Conservation (phyloP, 2,113 vertebrate genomes). For the Lasiurus cinereus region DNA sequence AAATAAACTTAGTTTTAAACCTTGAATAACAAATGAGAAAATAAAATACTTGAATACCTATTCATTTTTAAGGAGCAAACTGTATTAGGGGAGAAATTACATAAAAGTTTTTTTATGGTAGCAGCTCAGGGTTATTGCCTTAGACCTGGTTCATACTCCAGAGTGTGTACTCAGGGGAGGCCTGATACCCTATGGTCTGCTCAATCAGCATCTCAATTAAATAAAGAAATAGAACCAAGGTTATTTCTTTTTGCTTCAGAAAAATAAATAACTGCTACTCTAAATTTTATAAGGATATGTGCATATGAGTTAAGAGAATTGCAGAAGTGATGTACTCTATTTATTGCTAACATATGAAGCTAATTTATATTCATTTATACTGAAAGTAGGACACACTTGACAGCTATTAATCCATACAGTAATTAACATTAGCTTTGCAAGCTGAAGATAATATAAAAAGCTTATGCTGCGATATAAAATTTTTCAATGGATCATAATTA, state of each 20-base stretch:
- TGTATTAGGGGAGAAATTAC: slow-evolving; percentile 25
- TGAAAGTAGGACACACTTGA: slow-evolving; percentile 77
- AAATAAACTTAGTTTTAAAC: slow-evolving; percentile 38
- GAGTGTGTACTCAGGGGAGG: neutral
- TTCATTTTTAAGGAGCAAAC: slow-evolving; percentile 65
- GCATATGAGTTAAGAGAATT: slow-evolving; percentile 68
- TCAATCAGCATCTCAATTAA: slow-evolving; percentile 52
- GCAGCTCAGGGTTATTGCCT: slow-evolving; percentile 65
- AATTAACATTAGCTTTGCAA: slow-evolving; percentile 84
- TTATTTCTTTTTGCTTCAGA: slow-evolving; percentile 67
- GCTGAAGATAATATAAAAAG: slow-evolving; percentile 82
- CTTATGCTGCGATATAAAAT: slow-evolving; percentile 78
- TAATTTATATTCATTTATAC: slow-evolving; percentile 83
- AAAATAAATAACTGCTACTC: slow-evolving; percentile 1
- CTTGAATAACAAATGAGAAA: slow-evolving; percentile 30
- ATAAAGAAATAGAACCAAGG: slow-evolving; percentile 56
- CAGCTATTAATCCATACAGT: slow-evolving; percentile 81
- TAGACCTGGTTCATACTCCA: slow-evolving; percentile 1
- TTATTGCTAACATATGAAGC: slow-evolving; percentile 80
- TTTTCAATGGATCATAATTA: slow-evolving; percentile 80
- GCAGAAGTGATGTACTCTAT: slow-evolving; percentile 61
- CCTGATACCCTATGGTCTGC: neutral
- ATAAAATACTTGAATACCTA: slow-evolving; percentile 3
- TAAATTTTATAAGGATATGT: neutral
- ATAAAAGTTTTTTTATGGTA: slow-evolving; percentile 48